Base-by-base conservation (phyloP, 2,797 vertebrate genomes). In the Euphonia xanthogaster region DNA sequence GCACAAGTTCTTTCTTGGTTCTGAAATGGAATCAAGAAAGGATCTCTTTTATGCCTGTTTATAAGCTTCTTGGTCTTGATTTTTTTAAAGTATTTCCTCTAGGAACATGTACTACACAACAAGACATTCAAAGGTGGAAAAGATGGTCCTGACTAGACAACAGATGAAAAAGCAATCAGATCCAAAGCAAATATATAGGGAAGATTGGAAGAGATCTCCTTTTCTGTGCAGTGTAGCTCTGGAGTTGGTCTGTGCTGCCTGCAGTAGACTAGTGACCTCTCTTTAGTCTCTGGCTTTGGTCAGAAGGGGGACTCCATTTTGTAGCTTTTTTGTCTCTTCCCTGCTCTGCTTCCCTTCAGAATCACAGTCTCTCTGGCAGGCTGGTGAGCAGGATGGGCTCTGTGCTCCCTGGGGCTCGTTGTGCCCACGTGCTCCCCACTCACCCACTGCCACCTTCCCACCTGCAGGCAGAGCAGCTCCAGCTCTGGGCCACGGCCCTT, bases 391-490 rank as follows among this genome's bases (percentile, higher is more conserved):
- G 31, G 25, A 21, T 0, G 9, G 40, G 9, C 12, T 55, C 65
- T 19, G 22, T 66, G n/a, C 1, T 12, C 33, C 13, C 7, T 0
- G 15, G 19, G 4, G 6, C 3, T 44, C 19, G 4, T 6, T 35
- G 28, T 70, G 55, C 42, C 22, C 31, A 6, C 7, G 1, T 9
- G 19, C 10, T 54, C 53, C 53, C 9, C 7, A 14, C 53, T 30
- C 35, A 14, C 27, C 10, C n/a, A 1, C 44, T 13, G 42, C 6
- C 0, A 0, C 42, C 40, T 61, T 67, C 20, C 35, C 60, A 40
- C 2, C 27, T 9, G 12, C 1, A 3, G 25, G 47, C 55, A 62
- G 42, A 47, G 42, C 7, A 7, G 33, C 45, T 14, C 4, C 51
- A 44, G 35, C n/a, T 47, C 45, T 25, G 4, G 10, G 27, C 15